These are phyloP conservation scores for Planococcus citri DNA, from an alignment of 1,140 invertebrate genomes.

Conservation along the genomic window DNA sequence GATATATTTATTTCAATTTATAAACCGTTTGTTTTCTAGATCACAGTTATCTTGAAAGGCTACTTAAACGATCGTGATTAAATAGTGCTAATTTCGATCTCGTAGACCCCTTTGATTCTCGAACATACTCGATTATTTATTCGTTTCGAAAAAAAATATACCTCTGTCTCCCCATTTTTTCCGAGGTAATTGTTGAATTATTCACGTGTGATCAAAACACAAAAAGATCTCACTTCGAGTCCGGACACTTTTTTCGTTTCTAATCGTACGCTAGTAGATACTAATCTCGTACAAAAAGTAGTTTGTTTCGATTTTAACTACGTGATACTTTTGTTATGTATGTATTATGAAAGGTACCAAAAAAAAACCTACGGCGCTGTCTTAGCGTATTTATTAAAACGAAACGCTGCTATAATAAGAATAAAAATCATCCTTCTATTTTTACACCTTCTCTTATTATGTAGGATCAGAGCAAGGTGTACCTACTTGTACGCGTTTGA, in stretches of 20 bases:
- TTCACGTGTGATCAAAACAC: not conserved
- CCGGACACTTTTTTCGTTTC: constrained; percentile 1
- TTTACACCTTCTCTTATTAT: too few relatives aligned
- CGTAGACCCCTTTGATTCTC: too few relatives aligned
- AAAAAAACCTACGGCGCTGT: not conserved
- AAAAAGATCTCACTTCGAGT: not conserved
- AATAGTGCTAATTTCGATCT: not conserved
- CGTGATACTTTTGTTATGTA: constrained; percentile 7
- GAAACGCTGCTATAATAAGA: not conserved
- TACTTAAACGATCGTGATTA: not conserved
- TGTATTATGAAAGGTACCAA: not conserved
- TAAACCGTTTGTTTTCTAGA: not conserved
- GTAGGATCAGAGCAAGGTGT: not conserved
- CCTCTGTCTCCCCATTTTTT: not conserved
- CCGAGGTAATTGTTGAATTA: too few relatives aligned
- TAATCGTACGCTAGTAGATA: not conserved
- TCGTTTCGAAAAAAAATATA: not conserved
- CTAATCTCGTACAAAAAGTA: constrained; percentile 3
- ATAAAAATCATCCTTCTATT: constrained; percentile 8
- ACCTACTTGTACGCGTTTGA: too few relatives aligned
- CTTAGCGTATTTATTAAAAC: constrained; percentile 4
- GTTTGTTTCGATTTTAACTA: constrained; percentile 1
- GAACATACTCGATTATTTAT: too few relatives aligned
- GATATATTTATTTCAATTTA: not conserved
- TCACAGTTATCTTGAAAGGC: not conserved